phyloP scores from a whole-genome alignment of 2,888 invertebrate genomes.

The Lasioglossum lativentre region DNA sequence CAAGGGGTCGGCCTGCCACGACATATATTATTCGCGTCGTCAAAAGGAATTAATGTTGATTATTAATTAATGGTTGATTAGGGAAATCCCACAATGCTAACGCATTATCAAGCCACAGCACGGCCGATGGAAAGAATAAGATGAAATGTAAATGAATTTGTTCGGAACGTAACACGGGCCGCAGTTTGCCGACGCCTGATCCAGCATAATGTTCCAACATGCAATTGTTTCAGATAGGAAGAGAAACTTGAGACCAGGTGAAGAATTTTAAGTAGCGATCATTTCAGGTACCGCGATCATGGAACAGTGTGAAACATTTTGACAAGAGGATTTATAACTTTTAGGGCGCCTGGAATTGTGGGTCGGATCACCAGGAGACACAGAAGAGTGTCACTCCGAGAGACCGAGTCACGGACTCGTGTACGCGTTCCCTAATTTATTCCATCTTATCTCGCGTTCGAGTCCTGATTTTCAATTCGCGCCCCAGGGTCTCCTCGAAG shows the following conservation, averaged over 20 bases:
- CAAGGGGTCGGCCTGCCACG: too few relatives aligned
- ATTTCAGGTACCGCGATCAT: too few relatives aligned
- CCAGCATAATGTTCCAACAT: too few relatives aligned
- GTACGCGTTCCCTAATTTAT: constrained; percentile 77
- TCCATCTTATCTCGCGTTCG: constrained; percentile 80
- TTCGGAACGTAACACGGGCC: too few relatives aligned
- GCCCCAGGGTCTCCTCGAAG: constrained; percentile 69
- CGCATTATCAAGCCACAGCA: too few relatives aligned
- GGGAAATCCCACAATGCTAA: too few relatives aligned
- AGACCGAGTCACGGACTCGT: constrained; percentile 26
- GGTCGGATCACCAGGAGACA: background rate
- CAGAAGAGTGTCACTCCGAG: background rate
- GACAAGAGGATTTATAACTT: background rate
- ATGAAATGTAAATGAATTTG: too few relatives aligned
- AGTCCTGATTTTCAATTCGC: constrained; percentile 80
- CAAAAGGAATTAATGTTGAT: too few relatives aligned
- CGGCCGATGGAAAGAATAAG: too few relatives aligned
- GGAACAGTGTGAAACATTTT: background rate
- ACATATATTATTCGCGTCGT: too few relatives aligned
- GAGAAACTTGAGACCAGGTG: background rate
- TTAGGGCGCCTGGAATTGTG: constrained; percentile 14
- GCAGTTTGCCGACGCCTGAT: too few relatives aligned
- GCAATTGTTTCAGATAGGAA: background rate
- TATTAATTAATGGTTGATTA: too few relatives aligned
- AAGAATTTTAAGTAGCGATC: background rate